A percentile compares a stretch with the other conserved stretches of the same genome.
phyloP scores from a whole-genome alignment of 1,140 invertebrate species.

The Helicoverpa armigera region DNA sequence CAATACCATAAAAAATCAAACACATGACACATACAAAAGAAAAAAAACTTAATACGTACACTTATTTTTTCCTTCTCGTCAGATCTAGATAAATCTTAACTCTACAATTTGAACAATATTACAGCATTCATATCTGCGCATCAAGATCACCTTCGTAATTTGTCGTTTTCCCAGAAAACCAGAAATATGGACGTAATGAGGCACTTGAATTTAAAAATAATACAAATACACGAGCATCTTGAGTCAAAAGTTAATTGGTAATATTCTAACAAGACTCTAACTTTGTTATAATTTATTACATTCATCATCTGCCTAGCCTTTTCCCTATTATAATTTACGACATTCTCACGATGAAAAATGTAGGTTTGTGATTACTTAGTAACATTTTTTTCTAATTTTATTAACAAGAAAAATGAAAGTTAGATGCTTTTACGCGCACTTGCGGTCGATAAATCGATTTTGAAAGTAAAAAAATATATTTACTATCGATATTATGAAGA shows the following conservation, averaged over 20 bases:
- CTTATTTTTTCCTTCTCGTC: background rate
- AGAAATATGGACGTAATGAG: slow-evolving; percentile 67
- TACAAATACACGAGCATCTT: slow-evolving; percentile 8
- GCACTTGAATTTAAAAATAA: slow-evolving; percentile 47
- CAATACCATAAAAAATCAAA: background rate
- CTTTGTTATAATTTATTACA: slow-evolving; percentile 9
- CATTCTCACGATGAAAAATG: slow-evolving; percentile 37
- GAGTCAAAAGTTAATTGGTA: slow-evolving; percentile 47
- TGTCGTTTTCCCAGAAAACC: slow-evolving; percentile 73
- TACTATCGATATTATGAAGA: background rate
- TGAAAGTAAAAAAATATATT: background rate
- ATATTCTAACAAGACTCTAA: slow-evolving; percentile 2
- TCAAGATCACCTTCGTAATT: slow-evolving; percentile 77
- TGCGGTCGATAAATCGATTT: slow-evolving; percentile 1
- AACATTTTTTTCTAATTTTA: background rate
- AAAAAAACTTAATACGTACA: background rate
- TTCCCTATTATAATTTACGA: background rate
- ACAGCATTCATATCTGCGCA: slow-evolving; percentile 58
- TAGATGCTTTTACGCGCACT: background rate
- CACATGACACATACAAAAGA: background rate
- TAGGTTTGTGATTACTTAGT: background rate
- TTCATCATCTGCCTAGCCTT: too few relatives aligned
- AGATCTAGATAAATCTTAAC: slow-evolving; percentile 61
- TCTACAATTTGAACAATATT: slow-evolving; percentile 63
- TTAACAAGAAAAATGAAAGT: slow-evolving; percentile 6